Evolutionary conservation across 2,888 invertebrate species (phyloP).

Genomic region (Mythimna loreyi): DNA sequence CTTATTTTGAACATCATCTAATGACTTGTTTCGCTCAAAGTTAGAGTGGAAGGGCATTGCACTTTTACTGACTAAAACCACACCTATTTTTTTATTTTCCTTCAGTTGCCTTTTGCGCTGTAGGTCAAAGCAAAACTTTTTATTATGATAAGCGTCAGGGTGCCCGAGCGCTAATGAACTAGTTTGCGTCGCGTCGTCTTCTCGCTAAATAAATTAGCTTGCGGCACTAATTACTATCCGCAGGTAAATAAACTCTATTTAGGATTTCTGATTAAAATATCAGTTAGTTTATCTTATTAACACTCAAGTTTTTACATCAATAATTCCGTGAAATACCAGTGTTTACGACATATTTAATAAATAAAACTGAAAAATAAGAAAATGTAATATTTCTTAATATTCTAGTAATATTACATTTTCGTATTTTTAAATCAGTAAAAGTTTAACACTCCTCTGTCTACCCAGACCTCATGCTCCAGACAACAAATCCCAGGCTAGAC

Average conservation of each 20-base stretch:
- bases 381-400: not conserved
- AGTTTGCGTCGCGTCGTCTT: not conserved
- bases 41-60: not conserved
- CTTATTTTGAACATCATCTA: not conserved
- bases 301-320: not conserved
- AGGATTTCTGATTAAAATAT: constrained; percentile 8
- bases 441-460: no score
- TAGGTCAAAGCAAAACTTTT: no score
- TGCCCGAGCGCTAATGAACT: not conserved
- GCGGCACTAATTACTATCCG: not conserved
- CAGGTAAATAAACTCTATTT: not conserved
- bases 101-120: no score
- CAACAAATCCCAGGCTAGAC: no score
- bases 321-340: not conserved
- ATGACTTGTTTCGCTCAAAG: not conserved
- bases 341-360: not conserved
- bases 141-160: no score
- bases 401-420: no score
- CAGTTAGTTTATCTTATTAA: not conserved
- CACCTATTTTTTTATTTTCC: no score
- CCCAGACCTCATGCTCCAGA: no score
- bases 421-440: no score
- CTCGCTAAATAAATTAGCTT: not conserved
- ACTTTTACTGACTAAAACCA: not conserved
- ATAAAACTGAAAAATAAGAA: no score